phyloP scores from a whole-genome alignment of 2,113 vertebrate species.

The Myotis brandtii region DNA sequence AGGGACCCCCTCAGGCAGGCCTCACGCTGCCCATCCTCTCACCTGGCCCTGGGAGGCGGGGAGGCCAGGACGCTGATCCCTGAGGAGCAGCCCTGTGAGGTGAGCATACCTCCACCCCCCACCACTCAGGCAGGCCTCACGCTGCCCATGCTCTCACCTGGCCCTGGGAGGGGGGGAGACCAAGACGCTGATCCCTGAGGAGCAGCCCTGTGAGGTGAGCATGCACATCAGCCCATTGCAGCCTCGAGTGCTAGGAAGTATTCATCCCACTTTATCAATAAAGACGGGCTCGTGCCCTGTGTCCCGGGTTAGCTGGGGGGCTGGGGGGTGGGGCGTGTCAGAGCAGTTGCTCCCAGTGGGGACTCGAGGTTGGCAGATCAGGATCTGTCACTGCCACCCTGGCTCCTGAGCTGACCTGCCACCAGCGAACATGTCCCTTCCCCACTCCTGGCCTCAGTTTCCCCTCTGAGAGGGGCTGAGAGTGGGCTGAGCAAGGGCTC shows the following conservation, averaged over 20 bases:
- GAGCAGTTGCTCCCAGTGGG: not conserved
- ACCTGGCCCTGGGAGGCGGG: not conserved
- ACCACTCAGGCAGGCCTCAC: too few relatives aligned
- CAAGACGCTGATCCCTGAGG: not conserved
- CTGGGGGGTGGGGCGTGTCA: rapidly evolving
- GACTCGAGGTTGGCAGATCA: not conserved
- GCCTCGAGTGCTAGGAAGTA: not conserved
- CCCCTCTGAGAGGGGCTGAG: not conserved
- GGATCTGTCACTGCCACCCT: not conserved
- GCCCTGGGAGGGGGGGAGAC: too few relatives aligned
- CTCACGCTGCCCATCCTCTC: not conserved
- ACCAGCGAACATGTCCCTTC: not conserved
- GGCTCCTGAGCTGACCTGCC: not conserved
- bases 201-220: not conserved
- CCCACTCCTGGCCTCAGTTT: not conserved
- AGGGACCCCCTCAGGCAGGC: not conserved
- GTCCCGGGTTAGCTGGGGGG: not conserved
- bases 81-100: not conserved
- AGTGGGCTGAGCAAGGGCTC: not conserved
- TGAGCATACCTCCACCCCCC: rapidly evolving
- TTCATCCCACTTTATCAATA: not conserved
- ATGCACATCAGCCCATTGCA: not conserved
- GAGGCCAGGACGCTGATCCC: not conserved
- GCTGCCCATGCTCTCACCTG: not conserved
- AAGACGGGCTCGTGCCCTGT: not conserved